phyloP scores from a whole-genome alignment of 2,113 vertebrate species.

The Zapornia atra region DNA sequence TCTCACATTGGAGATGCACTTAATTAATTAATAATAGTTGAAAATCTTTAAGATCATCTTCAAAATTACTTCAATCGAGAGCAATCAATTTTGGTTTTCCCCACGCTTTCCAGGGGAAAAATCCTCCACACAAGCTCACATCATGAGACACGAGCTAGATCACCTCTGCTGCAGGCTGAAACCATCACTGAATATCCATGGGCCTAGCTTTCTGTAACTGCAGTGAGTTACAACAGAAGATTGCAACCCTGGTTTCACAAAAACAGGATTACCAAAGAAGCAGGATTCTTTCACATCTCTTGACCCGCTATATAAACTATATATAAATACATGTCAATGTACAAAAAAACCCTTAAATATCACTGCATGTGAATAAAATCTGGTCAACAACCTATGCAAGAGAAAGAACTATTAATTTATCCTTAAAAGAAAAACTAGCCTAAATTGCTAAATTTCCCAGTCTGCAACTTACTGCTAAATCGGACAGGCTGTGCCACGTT shows the following conservation, averaged over 20 bases:
- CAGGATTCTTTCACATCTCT: background rate
- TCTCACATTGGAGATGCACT: background rate
- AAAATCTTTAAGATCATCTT: background rate
- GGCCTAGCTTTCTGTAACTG: background rate
- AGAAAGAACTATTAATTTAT: background rate
- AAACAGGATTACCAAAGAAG: background rate
- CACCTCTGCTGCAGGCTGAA: background rate
- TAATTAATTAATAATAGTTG: background rate
- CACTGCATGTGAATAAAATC: background rate
- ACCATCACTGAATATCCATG: background rate
- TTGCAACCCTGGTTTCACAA: background rate
- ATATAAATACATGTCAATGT: too few relatives aligned
- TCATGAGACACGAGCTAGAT: background rate
- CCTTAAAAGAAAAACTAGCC: background rate
- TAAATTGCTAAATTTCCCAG: slow-evolving; percentile 41
- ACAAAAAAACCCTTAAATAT: background rate
- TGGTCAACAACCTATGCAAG: background rate
- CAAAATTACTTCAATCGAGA: background rate
- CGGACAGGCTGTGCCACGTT: slow-evolving; percentile 92
- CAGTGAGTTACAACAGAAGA: background rate
- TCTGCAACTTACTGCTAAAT: slow-evolving; percentile 92
- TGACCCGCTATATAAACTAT: background rate
- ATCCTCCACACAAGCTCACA: background rate
- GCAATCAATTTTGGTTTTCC: background rate
- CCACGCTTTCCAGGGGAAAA: background rate